Conservation (phyloP, 2,113 vertebrate species). For the Hyperoodon ampullatus region DNA sequence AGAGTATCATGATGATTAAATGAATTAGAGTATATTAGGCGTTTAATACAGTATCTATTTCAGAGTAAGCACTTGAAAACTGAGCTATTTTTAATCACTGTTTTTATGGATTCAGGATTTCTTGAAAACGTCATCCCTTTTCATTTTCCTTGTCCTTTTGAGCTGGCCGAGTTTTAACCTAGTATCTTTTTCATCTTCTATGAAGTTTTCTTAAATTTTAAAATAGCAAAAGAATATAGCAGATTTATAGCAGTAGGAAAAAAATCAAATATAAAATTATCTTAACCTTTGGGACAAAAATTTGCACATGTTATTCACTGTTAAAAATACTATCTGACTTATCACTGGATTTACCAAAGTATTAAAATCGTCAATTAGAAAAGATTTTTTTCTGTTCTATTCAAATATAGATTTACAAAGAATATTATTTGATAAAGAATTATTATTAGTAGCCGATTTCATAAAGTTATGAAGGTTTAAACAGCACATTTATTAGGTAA, state of each 20-base stretch:
- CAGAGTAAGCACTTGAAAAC: constrained; percentile 20
- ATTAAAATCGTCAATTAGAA: not conserved
- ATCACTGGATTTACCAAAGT: constrained; percentile 22
- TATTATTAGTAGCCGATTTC: constrained; percentile 4
- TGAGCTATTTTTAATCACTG: not conserved
- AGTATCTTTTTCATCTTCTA: constrained; percentile 1
- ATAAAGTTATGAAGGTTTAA: not conserved
- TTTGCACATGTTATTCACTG: constrained; percentile 26
- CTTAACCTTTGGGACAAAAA: constrained; percentile 39
- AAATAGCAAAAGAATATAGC: constrained; percentile 36
- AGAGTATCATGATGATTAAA: not conserved
- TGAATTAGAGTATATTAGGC: constrained; percentile 41
- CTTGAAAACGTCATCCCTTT: constrained; percentile 25
- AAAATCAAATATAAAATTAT: constrained; percentile 42
- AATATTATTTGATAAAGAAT: constrained; percentile 24
- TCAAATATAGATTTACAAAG: constrained; percentile 20
- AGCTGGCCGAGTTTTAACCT: not conserved
- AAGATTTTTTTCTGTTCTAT: not conserved
- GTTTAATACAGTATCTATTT: constrained; percentile 2
- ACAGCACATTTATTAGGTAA: not conserved
- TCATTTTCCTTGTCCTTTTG: constrained; percentile 45
- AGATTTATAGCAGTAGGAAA: constrained; percentile 27
- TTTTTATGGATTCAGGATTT: constrained; percentile 48
- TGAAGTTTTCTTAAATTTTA: constrained; percentile 46
- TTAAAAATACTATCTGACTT: constrained; percentile 14